Conservation (phyloP, 2,888 invertebrate genomes). For the Caenorhabditis becei region DNA sequence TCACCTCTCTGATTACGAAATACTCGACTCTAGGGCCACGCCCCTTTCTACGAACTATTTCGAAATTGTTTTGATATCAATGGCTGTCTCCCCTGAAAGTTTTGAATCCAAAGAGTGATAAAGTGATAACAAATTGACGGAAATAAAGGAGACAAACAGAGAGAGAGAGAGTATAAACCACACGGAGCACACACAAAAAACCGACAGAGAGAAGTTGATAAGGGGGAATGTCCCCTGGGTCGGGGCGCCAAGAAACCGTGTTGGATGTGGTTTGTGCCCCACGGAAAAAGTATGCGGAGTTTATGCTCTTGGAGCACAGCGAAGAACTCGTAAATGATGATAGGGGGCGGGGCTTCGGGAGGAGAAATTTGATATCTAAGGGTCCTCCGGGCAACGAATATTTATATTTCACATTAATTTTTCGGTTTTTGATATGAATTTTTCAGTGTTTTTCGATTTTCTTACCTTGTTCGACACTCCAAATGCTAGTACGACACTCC, state of each 20-base stretch:
- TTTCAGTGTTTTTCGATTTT: no score
- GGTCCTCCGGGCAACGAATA: background rate
- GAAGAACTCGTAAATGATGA: background rate
- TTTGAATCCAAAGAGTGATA: slow-evolving; percentile 3
- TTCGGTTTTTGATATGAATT: background rate
- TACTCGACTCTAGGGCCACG: no score
- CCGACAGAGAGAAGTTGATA: background rate
- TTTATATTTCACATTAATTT: background rate
- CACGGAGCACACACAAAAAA: slow-evolving; percentile 5
- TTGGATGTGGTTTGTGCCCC: slow-evolving; percentile 38
- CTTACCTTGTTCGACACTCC: no score
- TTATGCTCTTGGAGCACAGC: slow-evolving; percentile 11
- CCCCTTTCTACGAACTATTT: background rate
- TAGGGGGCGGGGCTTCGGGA: background rate
- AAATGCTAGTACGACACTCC: no score
- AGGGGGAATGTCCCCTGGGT: no score
- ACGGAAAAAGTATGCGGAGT: slow-evolving; percentile 41
- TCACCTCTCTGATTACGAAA: no score
- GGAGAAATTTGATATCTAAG: slow-evolving; percentile 4
- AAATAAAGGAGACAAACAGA: background rate
- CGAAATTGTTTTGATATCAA: background rate
- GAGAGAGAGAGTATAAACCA: background rate
- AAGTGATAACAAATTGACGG: background rate
- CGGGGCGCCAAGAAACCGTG: slow-evolving; percentile 9
- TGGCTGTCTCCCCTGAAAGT: background rate